A percentile compares a stretch with the other conserved stretches of the same genome.
Conservation (phyloP, 2,113 vertebrate species). For the Dolichotis patagonum region DNA sequence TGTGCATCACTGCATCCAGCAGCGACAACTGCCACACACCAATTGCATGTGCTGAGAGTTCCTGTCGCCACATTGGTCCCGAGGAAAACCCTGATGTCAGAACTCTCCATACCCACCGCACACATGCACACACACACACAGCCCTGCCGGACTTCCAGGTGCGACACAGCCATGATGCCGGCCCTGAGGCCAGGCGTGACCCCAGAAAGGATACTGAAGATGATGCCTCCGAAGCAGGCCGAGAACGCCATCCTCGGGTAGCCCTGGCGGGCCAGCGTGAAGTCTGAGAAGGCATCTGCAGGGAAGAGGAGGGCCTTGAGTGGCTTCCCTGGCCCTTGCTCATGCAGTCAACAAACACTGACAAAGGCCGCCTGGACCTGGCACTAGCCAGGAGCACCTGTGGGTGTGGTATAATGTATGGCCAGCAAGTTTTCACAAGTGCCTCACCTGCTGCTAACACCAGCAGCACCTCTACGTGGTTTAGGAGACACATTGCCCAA, state of each 20-base stretch:
- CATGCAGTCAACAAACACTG: background rate
- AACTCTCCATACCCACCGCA: background rate
- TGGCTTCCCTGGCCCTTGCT: rapidly evolving
- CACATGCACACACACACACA: background rate
- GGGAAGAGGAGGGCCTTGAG: background rate
- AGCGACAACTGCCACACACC: background rate
- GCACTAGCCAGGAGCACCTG: background rate
- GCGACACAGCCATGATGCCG: background rate
- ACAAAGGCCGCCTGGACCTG: rapidly evolving
- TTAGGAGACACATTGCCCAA: background rate
- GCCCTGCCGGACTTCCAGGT: background rate
- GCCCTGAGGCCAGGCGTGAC: no score
- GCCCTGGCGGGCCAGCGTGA: slow-evolving; percentile 96
- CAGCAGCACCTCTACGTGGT: background rate
- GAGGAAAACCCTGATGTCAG: background rate
- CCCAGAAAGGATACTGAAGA: slow-evolving; percentile 97
- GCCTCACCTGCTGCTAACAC: background rate
- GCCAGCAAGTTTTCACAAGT: background rate
- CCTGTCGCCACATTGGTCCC: background rate
- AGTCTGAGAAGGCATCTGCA: slow-evolving; percentile 95
- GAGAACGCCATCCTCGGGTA: slow-evolving; percentile 98
- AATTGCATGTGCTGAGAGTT: background rate
- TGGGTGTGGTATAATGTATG: background rate
- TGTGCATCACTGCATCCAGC: background rate
- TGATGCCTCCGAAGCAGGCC: slow-evolving; percentile 97